Percentiles rank a stretch among this genome's conserved stretches.
phyloP scores from a whole-genome alignment of 2,113 vertebrate genomes.

The Entelurus aequoreus region DNA sequence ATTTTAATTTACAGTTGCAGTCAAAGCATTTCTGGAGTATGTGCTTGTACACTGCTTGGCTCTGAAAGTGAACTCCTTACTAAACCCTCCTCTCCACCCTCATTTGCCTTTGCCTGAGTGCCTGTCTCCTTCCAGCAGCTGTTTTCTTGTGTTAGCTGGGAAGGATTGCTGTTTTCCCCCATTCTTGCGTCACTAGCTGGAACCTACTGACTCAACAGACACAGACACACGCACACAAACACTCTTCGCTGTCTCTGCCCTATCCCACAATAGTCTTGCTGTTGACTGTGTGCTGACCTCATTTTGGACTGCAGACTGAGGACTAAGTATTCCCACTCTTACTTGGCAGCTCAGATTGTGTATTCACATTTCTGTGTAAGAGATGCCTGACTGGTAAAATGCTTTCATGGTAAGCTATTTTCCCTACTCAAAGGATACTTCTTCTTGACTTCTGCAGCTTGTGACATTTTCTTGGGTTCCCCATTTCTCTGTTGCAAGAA shows the following conservation, averaged over 20 bases:
- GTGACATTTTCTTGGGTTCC: slow-evolving; percentile 12
- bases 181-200: slow-evolving; percentile 45
- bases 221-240: slow-evolving; percentile 1
- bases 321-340: slow-evolving; percentile 38
- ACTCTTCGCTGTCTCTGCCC: slow-evolving; percentile 10
- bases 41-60: slow-evolving; percentile 27
- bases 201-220: slow-evolving; percentile 37
- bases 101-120: slow-evolving; percentile 1
- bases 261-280: slow-evolving; percentile 37
- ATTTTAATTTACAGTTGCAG: slow-evolving; percentile 6
- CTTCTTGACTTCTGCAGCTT: slow-evolving; percentile 18
- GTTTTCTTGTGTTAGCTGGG: slow-evolving; percentile 58
- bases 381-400: slow-evolving; percentile 38
- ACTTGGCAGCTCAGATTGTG: slow-evolving; percentile 28
- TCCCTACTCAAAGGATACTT: slow-evolving; percentile 9
- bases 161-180: slow-evolving; percentile 40
- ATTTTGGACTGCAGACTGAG: slow-evolving; percentile 33
- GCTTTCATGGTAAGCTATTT: slow-evolving; percentile 54
- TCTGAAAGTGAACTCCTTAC: slow-evolving; percentile 22
- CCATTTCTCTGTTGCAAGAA: not conserved
- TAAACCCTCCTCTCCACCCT: slow-evolving; percentile 19
- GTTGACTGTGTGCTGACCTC: slow-evolving; percentile 37
- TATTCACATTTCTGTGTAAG: slow-evolving; percentile 40
- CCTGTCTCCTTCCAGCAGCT: slow-evolving; percentile 44
- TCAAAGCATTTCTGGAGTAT: slow-evolving; percentile 21